Evolutionary conservation across 1,140 invertebrate species (phyloP).

Genomic region (Drosophila suzukii): DNA sequence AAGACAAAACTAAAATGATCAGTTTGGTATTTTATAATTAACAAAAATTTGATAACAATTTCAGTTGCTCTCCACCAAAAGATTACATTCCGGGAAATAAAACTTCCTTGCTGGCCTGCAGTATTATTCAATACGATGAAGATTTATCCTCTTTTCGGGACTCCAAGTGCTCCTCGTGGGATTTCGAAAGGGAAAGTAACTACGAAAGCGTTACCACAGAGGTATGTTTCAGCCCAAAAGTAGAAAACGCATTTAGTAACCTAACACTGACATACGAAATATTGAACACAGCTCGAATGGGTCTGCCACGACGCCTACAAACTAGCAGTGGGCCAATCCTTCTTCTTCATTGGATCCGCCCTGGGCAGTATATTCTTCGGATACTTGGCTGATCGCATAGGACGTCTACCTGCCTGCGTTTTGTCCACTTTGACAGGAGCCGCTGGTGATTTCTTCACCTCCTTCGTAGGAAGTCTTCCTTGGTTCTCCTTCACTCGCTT

Average conservation of each 20-base stretch:
- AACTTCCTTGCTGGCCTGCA: not conserved
- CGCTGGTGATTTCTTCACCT: constrained; percentile 85
- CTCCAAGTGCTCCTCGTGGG: constrained; percentile 81
- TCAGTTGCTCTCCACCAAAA: constrained; percentile 6
- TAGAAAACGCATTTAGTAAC: constrained; percentile 23
- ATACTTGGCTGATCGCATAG: constrained; percentile 86
- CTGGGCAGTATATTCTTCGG: constrained; percentile 86
- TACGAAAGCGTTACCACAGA: constrained; percentile 86
- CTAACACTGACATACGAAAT: constrained; percentile 34
- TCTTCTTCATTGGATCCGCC: constrained; percentile 87
- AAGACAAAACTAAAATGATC: no score
- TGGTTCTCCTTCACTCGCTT: constrained; percentile 86
- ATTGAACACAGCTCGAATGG: constrained; percentile 86
- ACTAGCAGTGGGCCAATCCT: constrained; percentile 86
- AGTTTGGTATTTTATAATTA: not conserved
- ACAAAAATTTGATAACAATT: not conserved
- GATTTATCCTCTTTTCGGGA: constrained; percentile 1
- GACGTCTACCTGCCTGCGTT: constrained; percentile 86
- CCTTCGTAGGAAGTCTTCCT: constrained; percentile 84
- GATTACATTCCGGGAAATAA: not conserved
- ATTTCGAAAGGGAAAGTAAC: constrained; percentile 84
- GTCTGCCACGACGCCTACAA: constrained; percentile 86
- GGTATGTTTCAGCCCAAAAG: constrained; percentile 79
- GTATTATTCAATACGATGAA: constrained; percentile 8
- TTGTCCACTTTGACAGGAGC: constrained; percentile 85